A percentile compares a stretch with the other conserved stretches of the same genome.
phyloP scores from a whole-genome alignment of 2,888 invertebrate species.

The Ernsta delagoae region DNA sequence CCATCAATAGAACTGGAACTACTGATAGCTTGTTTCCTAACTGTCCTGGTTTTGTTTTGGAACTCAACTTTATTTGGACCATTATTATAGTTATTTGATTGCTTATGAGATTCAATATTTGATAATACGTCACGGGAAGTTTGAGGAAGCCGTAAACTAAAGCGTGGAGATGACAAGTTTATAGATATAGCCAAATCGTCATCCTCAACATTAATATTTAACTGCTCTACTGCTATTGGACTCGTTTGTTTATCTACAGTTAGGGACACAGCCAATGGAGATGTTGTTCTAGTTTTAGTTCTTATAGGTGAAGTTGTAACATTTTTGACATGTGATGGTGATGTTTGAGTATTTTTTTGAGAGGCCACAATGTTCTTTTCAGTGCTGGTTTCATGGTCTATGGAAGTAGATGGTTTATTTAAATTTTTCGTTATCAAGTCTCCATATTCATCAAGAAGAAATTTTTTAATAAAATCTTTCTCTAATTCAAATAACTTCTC shows the following conservation, averaged over 20 bases:
- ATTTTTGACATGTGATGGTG: slow-evolving; percentile 72
- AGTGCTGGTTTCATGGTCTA: slow-evolving; percentile 42
- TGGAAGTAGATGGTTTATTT: slow-evolving; percentile 69
- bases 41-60: neutral
- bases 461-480: slow-evolving; percentile 75
- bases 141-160: slow-evolving; percentile 71
- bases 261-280: slow-evolving; percentile 60
- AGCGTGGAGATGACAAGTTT: slow-evolving; percentile 74
- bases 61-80: neutral
- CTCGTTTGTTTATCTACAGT: slow-evolving; percentile 71
- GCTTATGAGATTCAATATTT: slow-evolving; percentile 51
- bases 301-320: slow-evolving; percentile 77
- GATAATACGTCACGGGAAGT: slow-evolving; percentile 66
- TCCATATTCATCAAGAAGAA: slow-evolving; percentile 74
- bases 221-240: slow-evolving; percentile 58
- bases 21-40: slow-evolving; percentile 38
- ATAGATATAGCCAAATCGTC: slow-evolving; percentile 67
- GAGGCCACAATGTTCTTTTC: slow-evolving; percentile 57
- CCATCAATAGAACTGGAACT: slow-evolving; percentile 71
- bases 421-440: slow-evolving; percentile 69
- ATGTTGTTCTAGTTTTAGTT: slow-evolving; percentile 75
- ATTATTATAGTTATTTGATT: slow-evolving; percentile 6
- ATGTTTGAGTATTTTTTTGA: slow-evolving; percentile 79
- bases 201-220: slow-evolving; percentile 48
- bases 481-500: slow-evolving; percentile 73